Conservation (phyloP, 2,797 vertebrate species). For the Danio tinwini region DNA sequence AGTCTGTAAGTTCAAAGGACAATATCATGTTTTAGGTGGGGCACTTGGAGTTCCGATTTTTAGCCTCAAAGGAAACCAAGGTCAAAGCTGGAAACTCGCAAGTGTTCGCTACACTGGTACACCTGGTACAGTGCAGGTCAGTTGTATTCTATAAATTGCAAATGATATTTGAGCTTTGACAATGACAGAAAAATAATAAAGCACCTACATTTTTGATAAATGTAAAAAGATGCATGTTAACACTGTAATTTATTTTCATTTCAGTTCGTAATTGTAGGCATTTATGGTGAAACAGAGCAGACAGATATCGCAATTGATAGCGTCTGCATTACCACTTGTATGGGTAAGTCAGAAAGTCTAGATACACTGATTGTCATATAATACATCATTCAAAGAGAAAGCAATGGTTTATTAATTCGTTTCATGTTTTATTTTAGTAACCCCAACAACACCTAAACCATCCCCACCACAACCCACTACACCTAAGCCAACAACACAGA, state of each 20-base stretch:
- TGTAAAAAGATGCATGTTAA: background rate
- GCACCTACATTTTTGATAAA: background rate
- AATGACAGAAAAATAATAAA: too few species aligned
- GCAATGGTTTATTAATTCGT: background rate
- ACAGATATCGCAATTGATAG: constrained; percentile 85
- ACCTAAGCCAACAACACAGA: background rate
- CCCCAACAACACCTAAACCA: constrained; percentile 31
- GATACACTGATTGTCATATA: background rate
- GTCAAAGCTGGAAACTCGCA: constrained; percentile 73
- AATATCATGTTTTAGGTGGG: constrained; percentile 55
- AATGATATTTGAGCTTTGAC: background rate
- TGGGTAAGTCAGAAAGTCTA: constrained; percentile 68
- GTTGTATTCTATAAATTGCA: background rate
- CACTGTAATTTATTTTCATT: constrained; percentile 34
- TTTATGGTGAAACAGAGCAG: constrained; percentile 72
- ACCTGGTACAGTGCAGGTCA: constrained; percentile 70
- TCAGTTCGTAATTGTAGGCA: constrained; percentile 81
- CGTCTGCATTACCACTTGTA: constrained; percentile 76
- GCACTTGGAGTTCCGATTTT: constrained; percentile 62
- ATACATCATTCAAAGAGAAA: background rate
- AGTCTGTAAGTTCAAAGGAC: background rate
- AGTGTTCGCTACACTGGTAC: constrained; percentile 67
- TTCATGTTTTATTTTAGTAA: constrained; percentile 37
- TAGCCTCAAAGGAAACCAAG: constrained; percentile 74
- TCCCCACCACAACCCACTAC: constrained; percentile 43